Base-by-base conservation (phyloP, 1,140 invertebrate species). In the Drosophila sp. region DNA sequence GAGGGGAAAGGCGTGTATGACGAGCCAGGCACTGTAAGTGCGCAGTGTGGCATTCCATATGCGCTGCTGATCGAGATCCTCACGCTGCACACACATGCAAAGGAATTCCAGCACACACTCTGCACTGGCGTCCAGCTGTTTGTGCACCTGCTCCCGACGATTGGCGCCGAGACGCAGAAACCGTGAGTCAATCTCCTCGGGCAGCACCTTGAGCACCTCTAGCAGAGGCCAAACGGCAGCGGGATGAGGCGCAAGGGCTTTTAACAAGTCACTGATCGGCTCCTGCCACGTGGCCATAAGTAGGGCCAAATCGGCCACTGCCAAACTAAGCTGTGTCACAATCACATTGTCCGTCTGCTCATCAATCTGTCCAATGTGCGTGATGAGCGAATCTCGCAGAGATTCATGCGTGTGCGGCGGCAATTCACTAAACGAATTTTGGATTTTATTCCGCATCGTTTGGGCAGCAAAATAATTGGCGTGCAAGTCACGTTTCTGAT, bases 391-490 rank as follows among this genome's bases (percentile, higher is more conserved):
- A 93, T 99, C 97, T 77, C 98, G 93, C 8, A 99, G 93, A 0
- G 97, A 97, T 62, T 94, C 92, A 79, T 98, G 96, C 29, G 97
- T 95, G 78, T 97, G 95, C 11, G 93, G 76, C 7, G 98, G 98
- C 53, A 99, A 92, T 93, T 99, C 98, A 82, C 97, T 95, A 89
- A 99, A 98, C 57, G 96, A 97, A 78, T 96, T 94, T 92, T 99
- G 97, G 53, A 97, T 97, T 94, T 99, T 99, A 8, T 97, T 97
- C 71, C 98, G 94, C 95, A 99, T 97, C 3, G 98, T 99, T 92
- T 99, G 98, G 7, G 98, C 98, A 16, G 97, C 98, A 93, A 99
- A 99, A 92, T 98, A 99, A 93, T 97, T 98, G 18, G 97, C 98
- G 79, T 99, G 95, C 53, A 98, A 69, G 90, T 98, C 96, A 38